Evolutionary conservation across 2,113 vertebrate species (phyloP).

Genomic region (Eretmochelys imbricata): DNA sequence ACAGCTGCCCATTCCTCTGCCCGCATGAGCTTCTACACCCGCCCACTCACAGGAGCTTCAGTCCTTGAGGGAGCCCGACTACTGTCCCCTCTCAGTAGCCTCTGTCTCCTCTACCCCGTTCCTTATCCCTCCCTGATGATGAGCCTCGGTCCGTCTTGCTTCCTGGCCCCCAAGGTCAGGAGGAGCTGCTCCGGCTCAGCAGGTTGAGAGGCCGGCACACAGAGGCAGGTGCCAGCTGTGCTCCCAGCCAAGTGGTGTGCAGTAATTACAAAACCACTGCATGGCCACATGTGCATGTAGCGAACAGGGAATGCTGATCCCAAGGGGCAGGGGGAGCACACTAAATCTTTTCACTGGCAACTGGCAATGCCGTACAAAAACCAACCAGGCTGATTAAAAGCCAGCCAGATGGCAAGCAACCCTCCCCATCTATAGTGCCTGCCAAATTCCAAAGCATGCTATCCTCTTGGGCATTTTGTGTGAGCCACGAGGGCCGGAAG

Average conservation of each 20-base stretch:
- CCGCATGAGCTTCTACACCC: not conserved
- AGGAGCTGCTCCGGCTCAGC: too few relatives aligned
- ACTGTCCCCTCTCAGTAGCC: too few relatives aligned
- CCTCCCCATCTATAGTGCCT: not conserved
- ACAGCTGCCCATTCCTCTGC: not conserved
- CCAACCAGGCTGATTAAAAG: not conserved
- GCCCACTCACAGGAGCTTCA: not conserved
- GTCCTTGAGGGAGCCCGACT: not conserved
- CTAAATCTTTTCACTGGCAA: too few relatives aligned
- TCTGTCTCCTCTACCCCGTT: not conserved
- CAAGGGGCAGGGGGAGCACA: too few relatives aligned
- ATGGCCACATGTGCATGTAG: too few relatives aligned
- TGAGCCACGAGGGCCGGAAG: not conserved
- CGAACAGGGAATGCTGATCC: not conserved
- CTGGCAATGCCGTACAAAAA: not conserved
- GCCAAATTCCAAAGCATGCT: not conserved
- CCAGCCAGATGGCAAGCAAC: not conserved
- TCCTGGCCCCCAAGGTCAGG: not conserved
- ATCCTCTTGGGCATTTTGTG: not conserved
- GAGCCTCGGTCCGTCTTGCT: not conserved
- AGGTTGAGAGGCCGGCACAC: not conserved
- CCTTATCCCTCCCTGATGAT: not conserved
- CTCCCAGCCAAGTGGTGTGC: not conserved
- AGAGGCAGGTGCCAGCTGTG: not conserved
- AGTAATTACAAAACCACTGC: not conserved